Percentiles rank a stretch among this genome's conserved stretches.
Evolutionary conservation across 1,140 invertebrate species (phyloP).

Genomic region (Drosophila serrata): DNA sequence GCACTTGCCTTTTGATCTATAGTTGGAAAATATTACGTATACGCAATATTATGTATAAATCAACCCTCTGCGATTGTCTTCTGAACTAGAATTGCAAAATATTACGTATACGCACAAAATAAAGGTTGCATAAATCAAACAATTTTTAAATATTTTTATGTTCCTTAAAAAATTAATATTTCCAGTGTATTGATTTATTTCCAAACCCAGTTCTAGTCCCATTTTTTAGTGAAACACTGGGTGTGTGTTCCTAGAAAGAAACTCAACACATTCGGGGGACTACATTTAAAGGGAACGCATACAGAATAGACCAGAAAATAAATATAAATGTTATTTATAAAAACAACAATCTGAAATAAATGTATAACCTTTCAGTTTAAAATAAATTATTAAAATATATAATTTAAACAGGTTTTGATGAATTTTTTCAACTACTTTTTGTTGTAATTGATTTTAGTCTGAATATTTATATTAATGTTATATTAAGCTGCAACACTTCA

Average conservation of each 20-base stretch:
- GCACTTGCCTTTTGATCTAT: too few relatives aligned
- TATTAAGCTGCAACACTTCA: background rate
- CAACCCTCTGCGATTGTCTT: too few relatives aligned
- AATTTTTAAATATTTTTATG: background rate
- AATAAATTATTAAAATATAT: too few relatives aligned
- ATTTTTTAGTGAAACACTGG: background rate
- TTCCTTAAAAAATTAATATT: background rate
- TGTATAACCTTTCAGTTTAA: too few relatives aligned
- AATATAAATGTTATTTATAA: background rate
- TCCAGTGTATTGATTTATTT: background rate
- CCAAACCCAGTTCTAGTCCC: background rate
- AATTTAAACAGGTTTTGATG: too few relatives aligned
- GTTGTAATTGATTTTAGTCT: background rate
- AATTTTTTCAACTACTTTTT: too few relatives aligned
- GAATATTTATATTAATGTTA: background rate
- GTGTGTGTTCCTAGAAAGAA: background rate
- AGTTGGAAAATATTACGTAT: too few relatives aligned
- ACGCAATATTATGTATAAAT: too few relatives aligned
- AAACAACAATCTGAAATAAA: too few relatives aligned
- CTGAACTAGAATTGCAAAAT: too few relatives aligned
- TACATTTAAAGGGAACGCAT: conserved; percentile 30
- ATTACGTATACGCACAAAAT: too few relatives aligned
- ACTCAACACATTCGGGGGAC: conserved; percentile 5
- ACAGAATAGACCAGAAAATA: conserved; percentile 2
- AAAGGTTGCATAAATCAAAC: background rate